A percentile compares a stretch with the other conserved stretches of the same genome.
Conservation (phyloP, 2,888 invertebrate species). For the Drosophila paramelanica region DNA sequence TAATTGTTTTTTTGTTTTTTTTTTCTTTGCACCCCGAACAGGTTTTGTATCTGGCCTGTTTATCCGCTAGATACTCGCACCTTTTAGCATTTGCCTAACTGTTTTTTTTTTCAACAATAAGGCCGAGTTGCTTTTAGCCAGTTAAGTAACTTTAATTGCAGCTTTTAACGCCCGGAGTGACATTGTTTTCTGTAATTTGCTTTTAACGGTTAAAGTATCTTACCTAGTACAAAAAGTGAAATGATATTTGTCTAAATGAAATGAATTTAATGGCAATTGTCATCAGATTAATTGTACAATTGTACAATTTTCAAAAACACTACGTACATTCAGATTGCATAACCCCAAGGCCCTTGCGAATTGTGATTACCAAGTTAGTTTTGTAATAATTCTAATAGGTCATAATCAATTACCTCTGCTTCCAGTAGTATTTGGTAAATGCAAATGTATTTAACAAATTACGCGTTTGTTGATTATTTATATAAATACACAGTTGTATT, state of each 20-base stretch:
- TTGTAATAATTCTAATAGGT: conserved; percentile 28
- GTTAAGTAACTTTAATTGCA: conserved; percentile 33
- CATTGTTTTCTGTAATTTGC: conserved; percentile 39
- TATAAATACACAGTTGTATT: conserved; percentile 14
- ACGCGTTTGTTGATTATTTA: conserved; percentile 44
- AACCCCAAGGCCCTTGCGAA: conserved; percentile 49
- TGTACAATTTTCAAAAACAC: background rate
- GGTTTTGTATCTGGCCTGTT: conserved; percentile 34
- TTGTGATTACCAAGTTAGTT: conserved; percentile 28
- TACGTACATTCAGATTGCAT: conserved; percentile 43
- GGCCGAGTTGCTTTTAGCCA: conserved; percentile 13
- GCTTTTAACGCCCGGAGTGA: conserved; percentile 37
- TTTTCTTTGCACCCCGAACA: conserved; percentile 30
- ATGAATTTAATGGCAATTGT: conserved; percentile 4
- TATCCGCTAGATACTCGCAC: conserved; percentile 56
- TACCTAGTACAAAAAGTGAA: conserved; percentile 21
- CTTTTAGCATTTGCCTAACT: conserved; percentile 56
- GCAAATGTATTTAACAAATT: conserved; percentile 36
- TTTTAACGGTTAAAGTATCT: conserved; percentile 7
- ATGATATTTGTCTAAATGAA: conserved; percentile 8
- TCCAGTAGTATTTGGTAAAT: conserved; percentile 25
- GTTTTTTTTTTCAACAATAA: conserved; percentile 33
- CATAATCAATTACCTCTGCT: conserved; percentile 48
- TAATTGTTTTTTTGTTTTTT: conserved; percentile 47
- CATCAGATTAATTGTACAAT: conserved; percentile 1